Evolutionary conservation across 2,888 invertebrate species (phyloP).

Genomic region (Ephialtes manifestator): DNA sequence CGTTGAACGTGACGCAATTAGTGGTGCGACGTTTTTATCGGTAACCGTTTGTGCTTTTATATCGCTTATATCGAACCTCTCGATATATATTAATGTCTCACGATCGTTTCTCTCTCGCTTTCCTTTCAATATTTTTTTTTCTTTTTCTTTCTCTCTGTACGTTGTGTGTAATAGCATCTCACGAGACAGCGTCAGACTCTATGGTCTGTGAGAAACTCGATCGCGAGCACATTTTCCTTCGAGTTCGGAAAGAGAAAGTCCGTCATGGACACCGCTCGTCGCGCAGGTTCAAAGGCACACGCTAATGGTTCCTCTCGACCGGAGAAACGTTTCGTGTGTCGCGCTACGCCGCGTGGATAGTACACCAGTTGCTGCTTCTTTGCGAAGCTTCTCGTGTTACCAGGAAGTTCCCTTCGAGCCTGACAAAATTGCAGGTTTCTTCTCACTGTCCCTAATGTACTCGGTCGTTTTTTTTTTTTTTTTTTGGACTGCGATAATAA

Average conservation of each 20-base stretch:
- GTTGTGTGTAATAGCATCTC: constrained; percentile 12
- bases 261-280: constrained; percentile 65
- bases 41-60: constrained; percentile 46
- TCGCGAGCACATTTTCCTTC: constrained; percentile 64
- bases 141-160: constrained; percentile 9
- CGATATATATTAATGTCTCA: constrained; percentile 25
- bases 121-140: constrained; percentile 10
- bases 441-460: constrained; percentile 15
- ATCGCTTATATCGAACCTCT: constrained; percentile 16
- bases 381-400: constrained; percentile 66
- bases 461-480: constrained; percentile 1
- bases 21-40: constrained; percentile 35
- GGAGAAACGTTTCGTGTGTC: constrained; percentile 67
- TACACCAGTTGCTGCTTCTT: constrained; percentile 44
- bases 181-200: constrained; percentile 21
- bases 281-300: constrained; percentile 69
- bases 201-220: constrained; percentile 58
- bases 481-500: background rate
- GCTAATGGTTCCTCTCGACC: constrained; percentile 65
- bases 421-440: constrained; percentile 55
- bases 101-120: constrained; percentile 26
- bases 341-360: constrained; percentile 22
- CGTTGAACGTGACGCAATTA: constrained; percentile 31
- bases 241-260: constrained; percentile 58
- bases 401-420: constrained; percentile 63